Conservation (phyloP, 2,113 vertebrate genomes). For the Thinocorus orbignyianus region DNA sequence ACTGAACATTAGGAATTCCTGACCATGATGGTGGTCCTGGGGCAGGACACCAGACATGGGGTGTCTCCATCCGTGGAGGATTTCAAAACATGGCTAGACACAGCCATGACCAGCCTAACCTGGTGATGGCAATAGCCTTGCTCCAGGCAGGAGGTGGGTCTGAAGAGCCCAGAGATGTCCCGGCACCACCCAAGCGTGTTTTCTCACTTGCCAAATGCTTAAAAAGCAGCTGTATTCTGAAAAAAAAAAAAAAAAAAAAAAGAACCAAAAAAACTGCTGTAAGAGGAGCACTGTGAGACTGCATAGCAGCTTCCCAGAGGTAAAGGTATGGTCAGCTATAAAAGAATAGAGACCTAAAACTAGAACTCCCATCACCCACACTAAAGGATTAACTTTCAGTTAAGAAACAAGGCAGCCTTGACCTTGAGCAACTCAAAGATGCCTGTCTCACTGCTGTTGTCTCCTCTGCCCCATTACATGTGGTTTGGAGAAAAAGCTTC, state of each 20-base stretch:
- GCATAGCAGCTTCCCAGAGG: neutral
- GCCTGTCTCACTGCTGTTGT: neutral
- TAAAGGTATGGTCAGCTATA: neutral
- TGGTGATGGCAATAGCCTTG: neutral
- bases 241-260: neutral
- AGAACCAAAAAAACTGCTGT: neutral
- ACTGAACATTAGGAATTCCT: neutral
- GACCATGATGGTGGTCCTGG: accelerated
- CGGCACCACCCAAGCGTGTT: neutral
- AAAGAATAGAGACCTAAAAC: neutral
- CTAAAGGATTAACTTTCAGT: neutral
- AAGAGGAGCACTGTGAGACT: neutral
- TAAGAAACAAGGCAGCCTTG: neutral
- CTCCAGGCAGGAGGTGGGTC: neutral
- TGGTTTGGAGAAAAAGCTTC: neutral
- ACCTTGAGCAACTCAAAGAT: neutral
- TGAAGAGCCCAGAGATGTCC: neutral
- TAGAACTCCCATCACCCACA: neutral
- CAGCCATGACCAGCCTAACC: neutral
- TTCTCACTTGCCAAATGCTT: neutral
- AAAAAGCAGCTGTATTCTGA: neutral
- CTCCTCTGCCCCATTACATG: neutral
- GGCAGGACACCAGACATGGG: neutral
- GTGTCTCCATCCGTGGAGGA: neutral
- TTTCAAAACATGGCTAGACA: neutral